These are phyloP conservation scores for Dioctria rufipes DNA, from an alignment of 2,888 invertebrate species.

Conservation along the genomic window DNA sequence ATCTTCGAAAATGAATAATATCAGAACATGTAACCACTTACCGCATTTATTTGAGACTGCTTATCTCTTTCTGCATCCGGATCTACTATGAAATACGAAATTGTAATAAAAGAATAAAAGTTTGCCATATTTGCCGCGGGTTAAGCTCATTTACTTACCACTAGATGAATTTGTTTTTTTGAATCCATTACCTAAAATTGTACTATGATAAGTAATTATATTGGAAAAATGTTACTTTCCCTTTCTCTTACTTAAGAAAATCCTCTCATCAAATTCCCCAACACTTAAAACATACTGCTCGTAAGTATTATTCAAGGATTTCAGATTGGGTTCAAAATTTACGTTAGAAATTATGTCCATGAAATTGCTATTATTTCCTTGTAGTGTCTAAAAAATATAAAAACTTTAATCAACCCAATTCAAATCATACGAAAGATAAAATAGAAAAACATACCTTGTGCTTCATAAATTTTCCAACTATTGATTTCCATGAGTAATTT, in stretches of 20 bases:
- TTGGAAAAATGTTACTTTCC: constrained; percentile 53
- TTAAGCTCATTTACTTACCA: constrained; percentile 22
- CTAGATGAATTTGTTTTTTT: constrained; percentile 5
- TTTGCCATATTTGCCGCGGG: not conserved
- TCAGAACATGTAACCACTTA: constrained; percentile 24
- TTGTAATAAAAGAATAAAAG: not conserved
- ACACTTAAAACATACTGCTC: constrained; percentile 91
- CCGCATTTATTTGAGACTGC: constrained; percentile 60
- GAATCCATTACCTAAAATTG: constrained; percentile 38
- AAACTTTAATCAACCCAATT: not conserved
- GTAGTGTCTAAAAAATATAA: constrained; percentile 75
- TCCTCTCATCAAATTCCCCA: constrained; percentile 97
- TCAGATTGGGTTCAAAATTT: constrained; percentile 88
- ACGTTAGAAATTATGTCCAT: constrained; percentile 84
- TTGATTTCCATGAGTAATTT: constrained; percentile 87
- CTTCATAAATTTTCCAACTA: constrained; percentile 76
- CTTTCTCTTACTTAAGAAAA: constrained; percentile 83
- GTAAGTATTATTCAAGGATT: constrained; percentile 88
- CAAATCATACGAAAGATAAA: not conserved
- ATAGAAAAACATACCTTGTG: constrained; percentile 63
- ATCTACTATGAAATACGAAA: constrained; percentile 21
- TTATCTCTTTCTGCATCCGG: constrained; percentile 59
- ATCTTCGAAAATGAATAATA: too few relatives aligned
- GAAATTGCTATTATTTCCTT: constrained; percentile 80
- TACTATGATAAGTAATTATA: not conserved